phyloP scores from a whole-genome alignment of 2,797 vertebrate genomes.

The Salarias fasciatus region DNA sequence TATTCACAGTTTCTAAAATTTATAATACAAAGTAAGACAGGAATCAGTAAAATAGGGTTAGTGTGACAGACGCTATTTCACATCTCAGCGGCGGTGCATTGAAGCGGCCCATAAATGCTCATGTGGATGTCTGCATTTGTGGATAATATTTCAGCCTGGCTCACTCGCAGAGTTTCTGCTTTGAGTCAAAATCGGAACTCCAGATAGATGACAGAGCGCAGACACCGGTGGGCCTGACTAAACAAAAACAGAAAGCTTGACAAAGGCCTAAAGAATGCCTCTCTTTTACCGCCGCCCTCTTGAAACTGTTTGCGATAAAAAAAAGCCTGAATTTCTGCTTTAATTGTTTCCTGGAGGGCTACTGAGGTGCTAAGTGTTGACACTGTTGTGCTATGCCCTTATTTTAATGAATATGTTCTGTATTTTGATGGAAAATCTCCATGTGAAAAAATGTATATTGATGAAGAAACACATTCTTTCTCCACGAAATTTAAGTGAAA shows the following conservation, averaged over 20 bases:
- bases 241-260: conserved; percentile 77
- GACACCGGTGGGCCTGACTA: conserved; percentile 67
- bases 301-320: conserved; percentile 36
- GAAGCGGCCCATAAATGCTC: conserved; percentile 45
- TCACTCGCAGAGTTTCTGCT: conserved; percentile 71
- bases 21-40: conserved; percentile 3
- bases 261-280: conserved; percentile 45
- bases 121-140: conserved; percentile 65
- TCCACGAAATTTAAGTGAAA: background rate
- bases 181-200: conserved; percentile 73
- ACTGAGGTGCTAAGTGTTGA: conserved; percentile 31
- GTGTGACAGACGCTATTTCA: conserved; percentile 65
- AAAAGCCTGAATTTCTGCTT: conserved; percentile 37
- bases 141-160: conserved; percentile 78
- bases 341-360: conserved; percentile 37
- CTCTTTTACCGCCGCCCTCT: conserved; percentile 40
- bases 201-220: conserved; percentile 60
- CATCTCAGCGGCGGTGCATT: conserved; percentile 36
- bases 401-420: conserved; percentile 19
- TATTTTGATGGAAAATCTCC: conserved; percentile 7
- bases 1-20: conserved; percentile 6
- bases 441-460: background rate
- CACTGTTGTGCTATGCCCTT: conserved; percentile 16
- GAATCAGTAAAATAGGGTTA: conserved; percentile 59
- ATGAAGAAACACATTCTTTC: background rate